These are phyloP conservation scores for Xenus cinereus DNA, from an alignment of 2,113 vertebrate genomes.

Conservation along the genomic window DNA sequence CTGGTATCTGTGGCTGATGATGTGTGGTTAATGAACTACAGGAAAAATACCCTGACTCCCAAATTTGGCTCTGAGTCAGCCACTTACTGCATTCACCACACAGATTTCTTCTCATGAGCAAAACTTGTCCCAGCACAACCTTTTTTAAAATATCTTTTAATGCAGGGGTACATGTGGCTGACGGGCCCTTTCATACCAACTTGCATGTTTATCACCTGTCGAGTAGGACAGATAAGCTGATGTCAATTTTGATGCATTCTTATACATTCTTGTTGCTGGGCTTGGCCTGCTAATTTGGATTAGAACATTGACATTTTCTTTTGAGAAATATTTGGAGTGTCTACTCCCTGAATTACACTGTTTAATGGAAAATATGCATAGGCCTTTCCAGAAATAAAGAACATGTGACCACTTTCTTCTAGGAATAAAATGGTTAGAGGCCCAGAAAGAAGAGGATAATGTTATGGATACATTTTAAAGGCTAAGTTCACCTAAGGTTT, in stretches of 20 bases:
- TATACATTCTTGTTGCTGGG: background rate
- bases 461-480: background rate
- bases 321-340: background rate
- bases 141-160: background rate
- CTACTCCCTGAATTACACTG: background rate
- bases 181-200: background rate
- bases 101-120: background rate
- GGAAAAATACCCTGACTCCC: background rate
- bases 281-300: background rate
- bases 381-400: background rate
- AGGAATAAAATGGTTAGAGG: background rate
- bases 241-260: background rate
- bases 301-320: background rate
- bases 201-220: background rate
- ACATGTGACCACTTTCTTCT: background rate
- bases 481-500: background rate
- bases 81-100: background rate
- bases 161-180: background rate
- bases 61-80: background rate
- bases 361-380: background rate
- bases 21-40: background rate
- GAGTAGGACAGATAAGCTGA: background rate
- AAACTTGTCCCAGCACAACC: background rate
- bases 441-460: background rate
- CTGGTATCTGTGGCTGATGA: background rate